A percentile compares a stretch with the other conserved stretches of the same genome.
These are phyloP conservation scores for Zaprionus africanus DNA, from an alignment of 1,140 invertebrate species.

Conservation along the genomic window DNA sequence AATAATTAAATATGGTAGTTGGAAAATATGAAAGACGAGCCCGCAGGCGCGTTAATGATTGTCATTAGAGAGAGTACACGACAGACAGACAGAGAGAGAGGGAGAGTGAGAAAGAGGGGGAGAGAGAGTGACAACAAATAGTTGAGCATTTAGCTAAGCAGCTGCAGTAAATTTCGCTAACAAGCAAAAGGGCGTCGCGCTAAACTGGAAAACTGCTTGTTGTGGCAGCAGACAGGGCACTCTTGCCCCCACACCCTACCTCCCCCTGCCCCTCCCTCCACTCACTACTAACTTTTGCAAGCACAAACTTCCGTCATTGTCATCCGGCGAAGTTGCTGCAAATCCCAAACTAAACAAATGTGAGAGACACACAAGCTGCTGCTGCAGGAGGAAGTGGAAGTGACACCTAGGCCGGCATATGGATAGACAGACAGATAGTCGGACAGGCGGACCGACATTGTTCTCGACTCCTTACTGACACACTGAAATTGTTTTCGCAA, in stretches of 20 bases:
- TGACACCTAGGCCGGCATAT: conserved; percentile 46
- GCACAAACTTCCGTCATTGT: conserved; percentile 66
- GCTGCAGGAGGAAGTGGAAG: conserved; percentile 56
- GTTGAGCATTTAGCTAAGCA: conserved; percentile 66
- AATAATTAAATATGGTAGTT: conserved; percentile 71
- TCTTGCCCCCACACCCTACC: neutral
- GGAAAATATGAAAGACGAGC: conserved; percentile 55
- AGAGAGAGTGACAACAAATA: conserved; percentile 28
- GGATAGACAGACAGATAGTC: neutral
- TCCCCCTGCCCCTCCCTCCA: neutral
- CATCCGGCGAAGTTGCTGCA: conserved; percentile 32
- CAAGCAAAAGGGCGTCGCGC: conserved; percentile 30
- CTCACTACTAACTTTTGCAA: conserved; percentile 28
- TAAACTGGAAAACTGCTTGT: neutral
- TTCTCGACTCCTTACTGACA: conserved; percentile 73
- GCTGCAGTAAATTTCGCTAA: conserved; percentile 64
- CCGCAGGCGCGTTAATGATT: conserved; percentile 59
- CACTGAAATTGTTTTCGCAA: conserved; percentile 56
- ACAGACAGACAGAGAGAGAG: neutral
- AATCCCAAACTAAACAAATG: conserved; percentile 38
- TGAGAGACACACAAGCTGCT: conserved; percentile 6
- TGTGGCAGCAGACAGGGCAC: neutral
- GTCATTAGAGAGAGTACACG: conserved; percentile 51
- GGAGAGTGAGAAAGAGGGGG: neutral
- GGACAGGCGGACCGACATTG: conserved; percentile 45